Evolutionary conservation across 2,888 invertebrate genomes (phyloP).

Genomic region (Nematopogon swammerdamellus): DNA sequence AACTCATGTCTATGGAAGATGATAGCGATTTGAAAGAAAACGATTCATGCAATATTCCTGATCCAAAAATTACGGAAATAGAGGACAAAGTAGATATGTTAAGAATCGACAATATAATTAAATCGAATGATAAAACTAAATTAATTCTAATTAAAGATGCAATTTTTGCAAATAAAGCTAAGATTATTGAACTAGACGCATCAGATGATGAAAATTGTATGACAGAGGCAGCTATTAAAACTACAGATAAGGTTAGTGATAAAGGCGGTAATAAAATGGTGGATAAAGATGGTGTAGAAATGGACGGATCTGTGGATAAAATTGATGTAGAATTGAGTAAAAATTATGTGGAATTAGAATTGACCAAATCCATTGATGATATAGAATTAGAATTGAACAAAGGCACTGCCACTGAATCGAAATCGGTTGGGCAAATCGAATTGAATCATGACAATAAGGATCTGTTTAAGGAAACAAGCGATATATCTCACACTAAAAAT

Average conservation of each 20-base stretch:
- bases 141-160: neutral
- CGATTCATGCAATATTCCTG: neutral
- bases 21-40: neutral
- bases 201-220: neutral
- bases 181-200: neutral
- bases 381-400: too few relatives aligned
- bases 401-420: too few relatives aligned
- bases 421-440: too few relatives aligned
- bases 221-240: neutral
- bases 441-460: too few relatives aligned
- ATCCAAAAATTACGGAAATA: too few relatives aligned
- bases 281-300: constrained; percentile 14
- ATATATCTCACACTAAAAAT: too few relatives aligned
- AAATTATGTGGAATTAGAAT: constrained; percentile 5
- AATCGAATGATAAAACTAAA: neutral
- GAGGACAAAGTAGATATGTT: neutral
- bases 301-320: too few relatives aligned
- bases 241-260: neutral
- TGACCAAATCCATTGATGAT: neutral
- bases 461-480: too few relatives aligned
- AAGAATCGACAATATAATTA: neutral
- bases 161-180: neutral
- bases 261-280: constrained; percentile 2
- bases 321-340: too few relatives aligned
- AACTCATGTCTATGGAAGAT: neutral